Evolutionary conservation across 2,888 invertebrate species (phyloP), one percentile per base, ranked within the genome.

Genomic region (Heliconius ismenius): DNA sequence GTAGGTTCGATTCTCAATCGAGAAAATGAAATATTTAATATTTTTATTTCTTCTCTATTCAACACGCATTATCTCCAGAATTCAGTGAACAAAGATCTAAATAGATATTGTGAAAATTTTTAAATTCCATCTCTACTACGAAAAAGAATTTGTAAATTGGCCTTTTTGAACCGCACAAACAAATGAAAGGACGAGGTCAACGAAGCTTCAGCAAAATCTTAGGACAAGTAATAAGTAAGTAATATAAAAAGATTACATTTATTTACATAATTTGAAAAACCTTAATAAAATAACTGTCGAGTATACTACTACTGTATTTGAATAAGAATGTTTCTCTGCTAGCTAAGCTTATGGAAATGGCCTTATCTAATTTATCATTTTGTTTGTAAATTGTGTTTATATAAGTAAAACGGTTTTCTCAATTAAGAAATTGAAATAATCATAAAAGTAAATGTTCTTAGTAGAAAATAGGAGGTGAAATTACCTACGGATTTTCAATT

Each of bases 91-190:
- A 39, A 39, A 39, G 0, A 11, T 32, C 32, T 39, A 39, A 39
- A 39, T 39, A 39, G 11, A 39, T 36, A 36, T 39, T 39, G 3
- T 11, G 1, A 39, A 1, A 0, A 39, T 11, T 36, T 68, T 64
- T 28, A 72, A n/a, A 74, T 73, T 63, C 9, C 24, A 9, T 26
- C 43, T 68, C 26, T 28, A 10, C 60, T 32, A 39, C 43, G 58
- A 65, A 75, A 76, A 49, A 49, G 49, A 18, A 69, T 78, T 76
- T 76, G 49, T 67, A 67, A 72, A 76, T 36, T 28, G 21, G 15
- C 54, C 32, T 74, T 70, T 54, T 54, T 76, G 60, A 4, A n/a
- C 24, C 36, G 49, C 39, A 72, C 60, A 74, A 49, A 67, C 36
- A 49, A 64, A 74, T 78, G 26, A 76, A 63, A 76, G 36, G 58